These are phyloP conservation scores for Gerris lacustris DNA, from an alignment of 2,888 invertebrate species.

Conservation along the genomic window DNA sequence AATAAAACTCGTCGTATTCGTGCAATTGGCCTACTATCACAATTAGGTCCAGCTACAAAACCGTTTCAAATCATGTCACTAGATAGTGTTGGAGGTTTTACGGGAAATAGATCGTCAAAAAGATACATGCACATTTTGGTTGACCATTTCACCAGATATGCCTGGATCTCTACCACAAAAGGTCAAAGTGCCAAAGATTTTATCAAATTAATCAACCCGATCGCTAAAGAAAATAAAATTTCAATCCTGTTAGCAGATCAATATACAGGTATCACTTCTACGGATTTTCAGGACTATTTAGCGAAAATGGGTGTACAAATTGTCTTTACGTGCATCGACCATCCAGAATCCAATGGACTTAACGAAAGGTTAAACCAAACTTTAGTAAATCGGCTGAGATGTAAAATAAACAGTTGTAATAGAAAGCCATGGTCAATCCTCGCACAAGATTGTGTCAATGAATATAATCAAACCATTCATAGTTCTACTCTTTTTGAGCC, in stretches of 20 bases:
- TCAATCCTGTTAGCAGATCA: constrained; percentile 32
- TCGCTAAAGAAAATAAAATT: constrained; percentile 27
- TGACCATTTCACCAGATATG: constrained; percentile 12
- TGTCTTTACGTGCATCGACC: constrained; percentile 9
- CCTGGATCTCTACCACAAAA: constrained; percentile 13
- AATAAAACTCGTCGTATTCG: too few species aligned
- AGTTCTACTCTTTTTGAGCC: constrained; percentile 3
- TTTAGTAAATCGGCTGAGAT: too few species aligned
- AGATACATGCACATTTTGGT: constrained; percentile 12
- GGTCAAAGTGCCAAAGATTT: constrained; percentile 9
- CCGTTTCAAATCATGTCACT: too few species aligned
- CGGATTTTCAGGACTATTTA: constrained; percentile 32
- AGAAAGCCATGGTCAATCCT: too few species aligned
- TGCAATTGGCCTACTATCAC: too few species aligned
- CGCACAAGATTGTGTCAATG: constrained; percentile 30
- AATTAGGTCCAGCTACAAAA: too few species aligned
- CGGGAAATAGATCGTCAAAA: constrained; percentile 7
- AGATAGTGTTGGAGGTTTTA: constrained; percentile 15
- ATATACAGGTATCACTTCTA: constrained; percentile 33
- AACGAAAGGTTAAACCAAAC: too few species aligned
- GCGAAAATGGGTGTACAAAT: constrained; percentile 6
- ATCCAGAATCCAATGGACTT: constrained; percentile 26
- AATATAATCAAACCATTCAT: constrained; percentile 29
- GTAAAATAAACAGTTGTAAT: too few species aligned
- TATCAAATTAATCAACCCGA: constrained; percentile 19